Percentiles rank a stretch among this genome's conserved stretches.
These are phyloP conservation scores for Sycobia sp. DNA, from an alignment of 1,140 invertebrate genomes.

Conservation along the genomic window DNA sequence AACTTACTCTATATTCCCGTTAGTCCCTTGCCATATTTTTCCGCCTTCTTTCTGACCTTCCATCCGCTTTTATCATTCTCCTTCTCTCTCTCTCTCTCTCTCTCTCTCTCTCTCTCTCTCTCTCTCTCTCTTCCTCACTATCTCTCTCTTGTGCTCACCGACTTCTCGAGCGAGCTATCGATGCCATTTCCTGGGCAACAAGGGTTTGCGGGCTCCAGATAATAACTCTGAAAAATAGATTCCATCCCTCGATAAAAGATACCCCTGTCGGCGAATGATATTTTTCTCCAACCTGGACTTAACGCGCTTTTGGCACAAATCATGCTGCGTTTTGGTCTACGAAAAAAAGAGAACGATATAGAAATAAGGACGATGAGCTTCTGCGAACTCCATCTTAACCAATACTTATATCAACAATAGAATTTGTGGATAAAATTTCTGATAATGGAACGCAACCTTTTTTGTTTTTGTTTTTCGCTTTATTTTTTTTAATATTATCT, in stretches of 20 bases:
- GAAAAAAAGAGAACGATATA: background rate
- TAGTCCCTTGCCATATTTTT: background rate
- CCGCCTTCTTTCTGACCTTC: too few relatives aligned
- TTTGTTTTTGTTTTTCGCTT: too few relatives aligned
- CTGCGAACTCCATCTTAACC: too few relatives aligned
- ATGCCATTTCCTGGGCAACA: constrained; percentile 17
- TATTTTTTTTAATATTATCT: too few relatives aligned
- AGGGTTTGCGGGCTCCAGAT: constrained; percentile 18
- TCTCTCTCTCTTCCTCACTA: background rate
- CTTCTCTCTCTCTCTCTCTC: background rate
- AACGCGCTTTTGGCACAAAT: too few relatives aligned
- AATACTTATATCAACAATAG: too few relatives aligned
- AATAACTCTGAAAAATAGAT: constrained; percentile 44
- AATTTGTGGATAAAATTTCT: too few relatives aligned
- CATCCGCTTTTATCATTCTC: too few relatives aligned
- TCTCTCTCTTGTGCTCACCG: background rate
- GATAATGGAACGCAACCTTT: too few relatives aligned
- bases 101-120: too few relatives aligned
- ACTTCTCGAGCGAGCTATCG: constrained; percentile 7
- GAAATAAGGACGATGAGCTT: background rate
- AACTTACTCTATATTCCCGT: background rate
- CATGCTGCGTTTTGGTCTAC: constrained; percentile 10
- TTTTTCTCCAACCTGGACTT: constrained; percentile 40
- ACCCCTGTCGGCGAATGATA: constrained; percentile 37
- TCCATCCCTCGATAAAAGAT: constrained; percentile 38